Evolutionary conservation across 2,113 vertebrate genomes (phyloP), one percentile per base, ranked within the genome.

Genomic region (Pelmatolapia mariae): DNA sequence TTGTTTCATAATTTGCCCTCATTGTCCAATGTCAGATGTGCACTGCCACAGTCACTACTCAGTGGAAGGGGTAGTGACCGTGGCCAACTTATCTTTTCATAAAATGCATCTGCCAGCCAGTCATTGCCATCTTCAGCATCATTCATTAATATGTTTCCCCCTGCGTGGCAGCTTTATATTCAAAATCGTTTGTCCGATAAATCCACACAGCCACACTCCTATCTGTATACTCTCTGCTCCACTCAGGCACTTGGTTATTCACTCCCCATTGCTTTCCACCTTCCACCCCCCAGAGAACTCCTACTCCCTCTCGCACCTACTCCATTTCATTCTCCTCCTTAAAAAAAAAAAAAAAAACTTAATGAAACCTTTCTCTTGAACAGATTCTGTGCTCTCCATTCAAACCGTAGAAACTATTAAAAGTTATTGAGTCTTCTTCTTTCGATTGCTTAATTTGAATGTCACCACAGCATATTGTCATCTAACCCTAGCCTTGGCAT

Each of bases 31-130:
- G 1, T 73, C 8, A 0, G 40, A 45, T 45, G 15, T 73, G 40
- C 4, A 26, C 38, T 40, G 8, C 22, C 43, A 76, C 1, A 0
- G 31, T 2, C 2, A 63, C 10, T 66, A 36, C 10, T 66, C 59
- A 36, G 31, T 36, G 61, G 61, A 66, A 36, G 6, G 31, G 18
- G 0, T 66, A 66, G 61, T 36, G 61, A 66, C 10, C 4, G 3
- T 66, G 18, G 61, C 31, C 61, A 66, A 36, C 61, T 66, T 66
- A 47, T 18, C 40, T 76, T 47, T 54, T 22, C n/a, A 22, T 10
- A 3, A 10, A 54, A 24, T 24, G 7, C 10, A 56, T 54, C n/a
- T 47, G 40, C 40, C 38, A 45, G 40, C 68, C 68, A 76, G 24
- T 45, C 68, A 76, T 47, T 76, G 13, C 68, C 68, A 73, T 76